Evolutionary conservation across 2,113 vertebrate species (phyloP).

Genomic region (Parus major): DNA sequence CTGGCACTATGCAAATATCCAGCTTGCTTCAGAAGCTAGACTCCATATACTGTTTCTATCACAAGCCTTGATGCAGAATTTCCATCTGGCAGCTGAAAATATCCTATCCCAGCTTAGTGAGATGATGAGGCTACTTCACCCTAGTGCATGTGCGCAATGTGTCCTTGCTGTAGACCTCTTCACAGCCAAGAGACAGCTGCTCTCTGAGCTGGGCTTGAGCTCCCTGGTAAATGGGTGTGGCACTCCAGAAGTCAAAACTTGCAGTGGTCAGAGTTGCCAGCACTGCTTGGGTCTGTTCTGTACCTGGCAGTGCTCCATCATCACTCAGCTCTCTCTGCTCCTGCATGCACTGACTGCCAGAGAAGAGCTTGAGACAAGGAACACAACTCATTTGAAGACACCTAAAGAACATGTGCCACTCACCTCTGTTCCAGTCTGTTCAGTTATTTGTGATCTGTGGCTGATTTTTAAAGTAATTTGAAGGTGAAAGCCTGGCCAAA

Average conservation of each 20-base stretch:
- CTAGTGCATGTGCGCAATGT: not conserved
- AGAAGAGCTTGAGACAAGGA: not conserved
- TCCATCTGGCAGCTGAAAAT: not conserved
- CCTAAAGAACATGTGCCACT: not conserved
- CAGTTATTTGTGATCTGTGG: not conserved
- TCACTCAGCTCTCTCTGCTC: not conserved
- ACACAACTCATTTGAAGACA: not conserved
- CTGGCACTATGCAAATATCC: not conserved
- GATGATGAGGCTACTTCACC: not conserved
- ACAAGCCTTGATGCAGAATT: not conserved
- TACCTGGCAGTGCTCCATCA: not conserved
- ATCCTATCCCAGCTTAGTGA: not conserved
- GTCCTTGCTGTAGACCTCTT: not conserved
- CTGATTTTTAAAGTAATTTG: not conserved
- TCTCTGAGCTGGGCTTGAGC: not conserved
- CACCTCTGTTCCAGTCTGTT: not conserved
- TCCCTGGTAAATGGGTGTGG: not conserved
- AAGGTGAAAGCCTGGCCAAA: not conserved
- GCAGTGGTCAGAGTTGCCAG: not conserved
- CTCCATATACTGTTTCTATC: not conserved
- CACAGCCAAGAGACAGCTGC: not conserved
- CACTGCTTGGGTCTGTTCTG: not conserved
- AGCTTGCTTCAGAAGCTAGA: not conserved
- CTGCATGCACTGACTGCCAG: not conserved
- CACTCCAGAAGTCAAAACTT: not conserved